Percentiles rank a stretch among this genome's conserved stretches.
phyloP scores from a whole-genome alignment of 2,888 invertebrate genomes.

The Acleris laterana region DNA sequence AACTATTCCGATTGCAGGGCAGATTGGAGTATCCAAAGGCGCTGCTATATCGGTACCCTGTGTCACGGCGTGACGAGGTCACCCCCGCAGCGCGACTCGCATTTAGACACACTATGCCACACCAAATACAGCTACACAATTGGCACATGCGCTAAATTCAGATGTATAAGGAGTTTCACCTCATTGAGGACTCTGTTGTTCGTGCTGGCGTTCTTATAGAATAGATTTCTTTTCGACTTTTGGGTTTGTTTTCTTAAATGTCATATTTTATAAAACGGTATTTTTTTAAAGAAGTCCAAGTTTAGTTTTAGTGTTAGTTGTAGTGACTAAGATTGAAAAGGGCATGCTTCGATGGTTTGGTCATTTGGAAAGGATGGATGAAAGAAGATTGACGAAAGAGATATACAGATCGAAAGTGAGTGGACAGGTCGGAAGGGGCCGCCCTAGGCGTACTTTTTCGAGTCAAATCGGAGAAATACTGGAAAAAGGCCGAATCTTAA shows the following conservation, averaged over 20 bases:
- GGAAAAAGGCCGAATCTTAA: no score
- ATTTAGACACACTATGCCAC: slow-evolving; percentile 22
- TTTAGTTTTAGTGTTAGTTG: no score
- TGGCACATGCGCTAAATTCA: slow-evolving; percentile 31
- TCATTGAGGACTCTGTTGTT: slow-evolving; percentile 2
- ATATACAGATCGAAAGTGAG: no score
- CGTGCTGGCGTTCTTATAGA: not conserved
- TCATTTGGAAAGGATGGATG: no score
- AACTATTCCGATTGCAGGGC: not conserved
- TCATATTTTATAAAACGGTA: no score
- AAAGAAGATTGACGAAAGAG: no score
- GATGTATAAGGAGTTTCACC: slow-evolving; percentile 20
- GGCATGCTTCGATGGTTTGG: no score
- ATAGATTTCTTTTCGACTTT: not conserved
- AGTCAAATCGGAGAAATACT: no score
- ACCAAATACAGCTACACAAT: slow-evolving; percentile 33
- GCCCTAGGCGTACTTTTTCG: no score
- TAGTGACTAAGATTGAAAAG: no score
- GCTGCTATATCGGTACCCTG: slow-evolving; percentile 39
- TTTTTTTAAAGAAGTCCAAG: no score
- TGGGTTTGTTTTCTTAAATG: not conserved
- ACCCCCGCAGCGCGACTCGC: slow-evolving; percentile 44
- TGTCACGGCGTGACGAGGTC: slow-evolving; percentile 54
- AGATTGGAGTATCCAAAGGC: not conserved
- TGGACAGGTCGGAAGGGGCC: no score